Evolutionary conservation across 2,888 invertebrate genomes (phyloP), one percentile per base, ranked within the genome.

Genomic region (Hirtodrosophila histrioides): DNA sequence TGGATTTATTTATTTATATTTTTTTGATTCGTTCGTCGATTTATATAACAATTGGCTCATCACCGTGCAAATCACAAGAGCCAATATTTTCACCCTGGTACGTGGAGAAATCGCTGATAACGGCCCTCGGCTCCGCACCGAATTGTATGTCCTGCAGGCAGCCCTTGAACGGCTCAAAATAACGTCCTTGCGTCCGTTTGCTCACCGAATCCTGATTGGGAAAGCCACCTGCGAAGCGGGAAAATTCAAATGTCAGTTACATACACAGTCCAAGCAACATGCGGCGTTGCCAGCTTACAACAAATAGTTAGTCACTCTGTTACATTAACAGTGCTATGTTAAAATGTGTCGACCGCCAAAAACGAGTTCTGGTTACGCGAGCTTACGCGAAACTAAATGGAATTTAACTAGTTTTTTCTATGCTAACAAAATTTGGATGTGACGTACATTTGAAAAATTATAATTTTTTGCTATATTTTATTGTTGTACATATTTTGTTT

Each of bases 131-230:
- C 71, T 91, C 91, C 46, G 89, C 88, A 23, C 91, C 91, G 65
- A 92, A 93, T 46, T 93, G 92, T 82, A 94, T 93, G 71, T 93
- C 92, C 86, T 93, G 93, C 69, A 94, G 92, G 83, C 94, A 94
- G 61, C 94, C 94, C 88, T 93, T 93, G 81, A 94, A 94, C 68
- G 94, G 93, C 61, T 93, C 89, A 4, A 92, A 92, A 80, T 93
- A 94, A 39, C 92, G 89, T 67, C 92, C 92, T 72, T 92, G 92
- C 5, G 93, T 92, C 90, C 88, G 90, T 78, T 71, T 88, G 78
- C 90, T 91, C 87, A 92, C 89, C 35, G 90, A 89, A 49, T 92
- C 91, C 58, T 92, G 91, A 70, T 92, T 92, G 31, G 93, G 92
- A 67, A 93, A 92, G 44, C 94, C 94, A 82, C 94, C 94, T 94